Percentiles rank a stretch among this genome's conserved stretches.
Conservation (phyloP, 1,140 invertebrate genomes). For the Temnothorax curvispinosus region DNA sequence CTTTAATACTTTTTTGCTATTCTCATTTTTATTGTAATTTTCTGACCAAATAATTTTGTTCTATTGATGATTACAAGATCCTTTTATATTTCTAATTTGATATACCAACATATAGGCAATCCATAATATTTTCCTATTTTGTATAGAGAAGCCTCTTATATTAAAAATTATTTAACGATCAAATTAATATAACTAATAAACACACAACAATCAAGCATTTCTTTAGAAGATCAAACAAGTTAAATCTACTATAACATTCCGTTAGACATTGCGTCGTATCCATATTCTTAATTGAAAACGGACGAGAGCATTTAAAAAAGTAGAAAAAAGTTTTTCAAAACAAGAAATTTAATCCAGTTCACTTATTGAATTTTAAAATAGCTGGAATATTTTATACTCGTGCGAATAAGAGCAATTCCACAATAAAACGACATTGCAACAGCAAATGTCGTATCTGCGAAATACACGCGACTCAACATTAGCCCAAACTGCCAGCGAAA, state of each 20-base stretch:
- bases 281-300: background rate
- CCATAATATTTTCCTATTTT: background rate
- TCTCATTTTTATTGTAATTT: too few species aligned
- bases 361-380: constrained; percentile 17
- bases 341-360: background rate
- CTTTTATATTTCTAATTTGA: too few species aligned
- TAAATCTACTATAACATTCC: background rate
- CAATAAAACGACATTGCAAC: background rate
- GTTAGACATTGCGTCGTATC: background rate
- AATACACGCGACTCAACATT: constrained; percentile 16
- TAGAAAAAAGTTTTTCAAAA: background rate
- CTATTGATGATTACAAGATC: too few species aligned
- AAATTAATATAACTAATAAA: background rate
- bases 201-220: background rate
- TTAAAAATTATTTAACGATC: background rate
- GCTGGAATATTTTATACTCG: background rate
- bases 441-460: constrained; percentile 38
- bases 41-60: too few species aligned
- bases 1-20: too few species aligned
- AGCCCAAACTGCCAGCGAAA: constrained; percentile 11
- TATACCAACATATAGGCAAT: background rate
- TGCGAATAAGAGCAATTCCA: background rate
- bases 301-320: background rate
- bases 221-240: background rate
- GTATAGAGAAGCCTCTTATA: background rate